A percentile compares a stretch with the other conserved stretches of the same genome.
phyloP scores from a whole-genome alignment of 2,113 vertebrate species.

The Elachura formosa region DNA sequence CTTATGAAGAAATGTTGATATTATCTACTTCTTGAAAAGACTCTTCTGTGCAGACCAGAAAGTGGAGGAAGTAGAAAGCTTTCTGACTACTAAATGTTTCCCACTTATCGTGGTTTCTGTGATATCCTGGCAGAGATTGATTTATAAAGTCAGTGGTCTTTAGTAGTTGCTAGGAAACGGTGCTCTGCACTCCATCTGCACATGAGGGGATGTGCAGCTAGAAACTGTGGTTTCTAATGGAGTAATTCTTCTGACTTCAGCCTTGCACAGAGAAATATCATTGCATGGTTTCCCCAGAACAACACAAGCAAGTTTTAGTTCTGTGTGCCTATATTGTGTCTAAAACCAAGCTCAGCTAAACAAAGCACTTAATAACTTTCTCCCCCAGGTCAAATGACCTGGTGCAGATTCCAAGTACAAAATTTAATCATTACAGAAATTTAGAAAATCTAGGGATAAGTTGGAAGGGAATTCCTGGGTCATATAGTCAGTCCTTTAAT shows the following conservation, averaged over 20 bases:
- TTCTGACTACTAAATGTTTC: slow-evolving; percentile 52
- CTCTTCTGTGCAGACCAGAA: slow-evolving; percentile 9
- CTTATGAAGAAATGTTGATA: neutral
- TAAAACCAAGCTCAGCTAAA: neutral
- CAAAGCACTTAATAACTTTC: neutral
- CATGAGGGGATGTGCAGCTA: neutral
- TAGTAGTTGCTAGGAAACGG: slow-evolving; percentile 62
- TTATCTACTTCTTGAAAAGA: slow-evolving; percentile 46
- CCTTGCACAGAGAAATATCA: neutral
- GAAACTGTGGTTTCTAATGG: slow-evolving; percentile 19
- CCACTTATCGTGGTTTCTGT: slow-evolving; percentile 24
- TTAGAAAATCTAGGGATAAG: neutral
- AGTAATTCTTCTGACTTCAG: slow-evolving; percentile 20
- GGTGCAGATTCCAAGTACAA: neutral
- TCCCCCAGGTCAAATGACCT: neutral
- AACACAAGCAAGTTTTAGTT: neutral
- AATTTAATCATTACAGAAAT: neutral
- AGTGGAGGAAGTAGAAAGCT: slow-evolving; percentile 5
- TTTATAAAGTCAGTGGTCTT: slow-evolving; percentile 56
- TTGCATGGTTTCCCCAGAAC: neutral
- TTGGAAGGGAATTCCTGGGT: neutral
- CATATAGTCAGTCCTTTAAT: neutral
- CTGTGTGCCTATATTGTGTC: neutral
- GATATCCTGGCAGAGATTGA: slow-evolving; percentile 61
- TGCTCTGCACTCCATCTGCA: slow-evolving; percentile 20